Base-by-base conservation (phyloP, 2,888 invertebrate species). In the Habrosyne pyritoides region DNA sequence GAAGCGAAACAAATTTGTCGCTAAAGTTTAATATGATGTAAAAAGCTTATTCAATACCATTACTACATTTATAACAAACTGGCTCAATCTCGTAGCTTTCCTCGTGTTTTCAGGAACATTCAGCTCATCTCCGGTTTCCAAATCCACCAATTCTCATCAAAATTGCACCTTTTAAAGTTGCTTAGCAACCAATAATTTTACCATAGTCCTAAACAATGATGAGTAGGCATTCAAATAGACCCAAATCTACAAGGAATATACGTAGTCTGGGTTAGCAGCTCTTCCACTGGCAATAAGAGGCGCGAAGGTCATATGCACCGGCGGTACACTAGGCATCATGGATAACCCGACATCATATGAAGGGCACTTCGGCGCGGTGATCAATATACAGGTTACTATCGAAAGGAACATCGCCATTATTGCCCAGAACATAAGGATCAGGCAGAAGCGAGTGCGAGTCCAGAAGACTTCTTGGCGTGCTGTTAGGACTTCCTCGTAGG, bases 371-470 rank as follows among this genome's bases (percentile, higher is more conserved):
- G 79, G 69, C 6, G 75, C 62, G 0, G 71, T 73, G 10, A 83
- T 56, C 18, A 92, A 75, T 42, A 94, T 76, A 33, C 83, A 77
- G 3, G 89, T 87, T 22, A 93, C 83, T 48, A 89, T 77, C 2
- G 90, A 77, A 0, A 94, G 84, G 67, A 91, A 86, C 73, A 91
- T 77, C 1, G 87, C 79, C 61, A 94, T 78, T 30, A 86, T 69
- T 0, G 90, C 79, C 93, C 94, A 93, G 80, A 93, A 93, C 68
- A 91, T 77, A 30, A 90, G 67, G 61, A 93, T 72, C 21, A 93
- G 73, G 56, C 86, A 77, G 55, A 87, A 83, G 0, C 93, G 86
- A 1, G 90, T 69, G 0, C 88, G 83, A 0, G 89, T 84, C 94
- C 94, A 94, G 67, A 89, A 86, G 0, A 86, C 79, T 63, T 93